Evolutionary conservation across 2,888 invertebrate species (phyloP).

Genomic region (Kryphioiulus occultus): DNA sequence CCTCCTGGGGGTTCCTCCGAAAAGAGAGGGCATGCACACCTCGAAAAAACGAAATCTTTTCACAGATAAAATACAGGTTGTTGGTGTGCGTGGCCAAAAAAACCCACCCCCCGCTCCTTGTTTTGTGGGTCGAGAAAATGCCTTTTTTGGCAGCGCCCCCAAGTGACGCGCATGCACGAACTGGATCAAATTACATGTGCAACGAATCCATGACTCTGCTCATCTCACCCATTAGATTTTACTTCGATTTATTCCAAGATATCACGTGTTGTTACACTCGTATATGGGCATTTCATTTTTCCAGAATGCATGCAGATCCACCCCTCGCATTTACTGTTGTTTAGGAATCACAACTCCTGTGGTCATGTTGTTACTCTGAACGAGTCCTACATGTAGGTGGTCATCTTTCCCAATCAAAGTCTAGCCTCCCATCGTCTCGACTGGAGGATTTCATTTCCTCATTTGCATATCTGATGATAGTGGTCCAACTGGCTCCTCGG

Average conservation of each 20-base stretch:
- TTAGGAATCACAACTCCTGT: too few species aligned
- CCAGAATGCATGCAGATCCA: too few species aligned
- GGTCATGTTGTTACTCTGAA: background rate
- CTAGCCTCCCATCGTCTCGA: background rate
- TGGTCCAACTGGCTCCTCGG: constrained; percentile 11
- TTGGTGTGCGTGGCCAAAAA: background rate
- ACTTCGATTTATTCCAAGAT: too few species aligned
- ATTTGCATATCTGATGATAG: constrained; percentile 31
- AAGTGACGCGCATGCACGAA: background rate
- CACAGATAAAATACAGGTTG: constrained; percentile 31
- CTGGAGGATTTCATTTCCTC: constrained; percentile 26
- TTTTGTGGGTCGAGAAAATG: constrained; percentile 24
- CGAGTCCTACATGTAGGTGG: background rate
- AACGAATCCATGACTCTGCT: background rate
- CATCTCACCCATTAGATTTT: too few species aligned
- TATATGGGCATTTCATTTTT: too few species aligned
- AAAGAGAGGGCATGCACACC: constrained; percentile 19
- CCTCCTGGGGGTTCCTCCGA: constrained; percentile 12
- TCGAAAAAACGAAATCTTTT: background rate
- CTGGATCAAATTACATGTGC: background rate
- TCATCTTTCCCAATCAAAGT: background rate
- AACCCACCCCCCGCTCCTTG: background rate
- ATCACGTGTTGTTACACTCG: too few species aligned
- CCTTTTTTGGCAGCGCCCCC: background rate
- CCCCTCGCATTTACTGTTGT: background rate